These are phyloP conservation scores for Trachymyrmex cornetzi DNA, from an alignment of 1,140 invertebrate species.

Conservation along the genomic window DNA sequence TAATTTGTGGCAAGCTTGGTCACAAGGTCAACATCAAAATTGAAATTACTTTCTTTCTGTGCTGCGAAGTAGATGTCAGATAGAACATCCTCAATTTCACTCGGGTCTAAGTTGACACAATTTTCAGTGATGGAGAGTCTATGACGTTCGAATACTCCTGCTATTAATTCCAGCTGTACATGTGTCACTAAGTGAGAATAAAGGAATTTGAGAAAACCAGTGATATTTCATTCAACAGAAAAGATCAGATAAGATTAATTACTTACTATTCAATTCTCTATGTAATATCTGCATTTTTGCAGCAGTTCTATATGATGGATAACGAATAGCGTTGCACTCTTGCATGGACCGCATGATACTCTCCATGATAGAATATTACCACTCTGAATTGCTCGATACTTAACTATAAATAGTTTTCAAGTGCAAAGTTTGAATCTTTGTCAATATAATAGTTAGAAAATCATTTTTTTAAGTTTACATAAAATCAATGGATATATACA, in stretches of 20 bases:
- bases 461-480: slow-evolving; percentile 24
- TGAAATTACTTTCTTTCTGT: slow-evolving; percentile 84
- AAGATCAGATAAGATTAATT: neutral
- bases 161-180: slow-evolving; percentile 86
- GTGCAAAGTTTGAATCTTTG: slow-evolving; percentile 9
- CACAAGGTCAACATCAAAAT: slow-evolving; percentile 84
- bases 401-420: slow-evolving; percentile 62
- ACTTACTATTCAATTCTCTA: slow-evolving; percentile 87
- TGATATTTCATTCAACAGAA: slow-evolving; percentile 22
- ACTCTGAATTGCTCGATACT: slow-evolving; percentile 53
- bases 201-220: slow-evolving; percentile 34
- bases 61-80: slow-evolving; percentile 87
- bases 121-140: slow-evolving; percentile 87
- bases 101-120: slow-evolving; percentile 84
- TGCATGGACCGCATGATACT: slow-evolving; percentile 81
- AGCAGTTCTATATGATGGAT: slow-evolving; percentile 92
- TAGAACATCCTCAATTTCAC: slow-evolving; percentile 87
- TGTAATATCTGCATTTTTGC: slow-evolving; percentile 91
- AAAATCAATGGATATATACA: neutral
- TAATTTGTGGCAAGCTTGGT: slow-evolving; percentile 86
- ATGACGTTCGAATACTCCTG: slow-evolving; percentile 87
- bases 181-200: slow-evolving; percentile 86
- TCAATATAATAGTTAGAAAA: neutral
- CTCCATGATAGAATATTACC: slow-evolving; percentile 77
- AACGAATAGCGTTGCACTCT: slow-evolving; percentile 91